These are phyloP conservation scores for Morphnarchus princeps DNA, from an alignment of 2,113 vertebrate species.

Conservation along the genomic window DNA sequence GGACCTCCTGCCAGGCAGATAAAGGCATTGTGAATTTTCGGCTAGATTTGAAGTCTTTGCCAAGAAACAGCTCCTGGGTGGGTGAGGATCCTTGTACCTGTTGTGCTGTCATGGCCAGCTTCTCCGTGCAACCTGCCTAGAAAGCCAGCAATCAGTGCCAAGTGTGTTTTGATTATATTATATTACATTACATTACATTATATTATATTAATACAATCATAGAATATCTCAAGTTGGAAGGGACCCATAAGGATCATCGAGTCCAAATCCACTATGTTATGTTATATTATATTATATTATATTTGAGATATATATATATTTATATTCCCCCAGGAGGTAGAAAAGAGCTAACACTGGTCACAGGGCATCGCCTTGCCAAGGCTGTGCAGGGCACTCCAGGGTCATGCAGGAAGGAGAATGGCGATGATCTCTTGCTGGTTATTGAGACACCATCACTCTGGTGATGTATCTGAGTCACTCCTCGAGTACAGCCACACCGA, in stretches of 20 bases:
- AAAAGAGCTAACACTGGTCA: not conserved
- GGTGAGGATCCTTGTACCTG: not conserved
- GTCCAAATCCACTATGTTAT: not conserved
- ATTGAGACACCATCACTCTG: not conserved
- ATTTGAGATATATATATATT: not conserved
- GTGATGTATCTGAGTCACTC: not conserved
- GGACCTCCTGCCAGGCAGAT: not conserved
- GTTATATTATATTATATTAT: no score
- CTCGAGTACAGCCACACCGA: not conserved
- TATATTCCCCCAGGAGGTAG: not conserved
- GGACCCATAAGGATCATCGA: not conserved
- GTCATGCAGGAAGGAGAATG: rapidly evolving
- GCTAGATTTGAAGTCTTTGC: not conserved
- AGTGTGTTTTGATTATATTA: not conserved
- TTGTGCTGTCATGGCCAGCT: not conserved
- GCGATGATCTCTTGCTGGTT: not conserved
- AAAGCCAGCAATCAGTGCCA: not conserved
- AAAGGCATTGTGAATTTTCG: not conserved
- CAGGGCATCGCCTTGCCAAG: not conserved
- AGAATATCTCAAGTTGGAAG: not conserved
- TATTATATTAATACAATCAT: not conserved
- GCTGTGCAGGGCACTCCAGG: not conserved
- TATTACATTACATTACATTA: not conserved
- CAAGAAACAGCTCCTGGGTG: not conserved
- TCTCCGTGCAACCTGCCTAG: not conserved